Evolutionary conservation across 2,888 invertebrate genomes (phyloP).

Genomic region (Lasioglossum zephyrum): DNA sequence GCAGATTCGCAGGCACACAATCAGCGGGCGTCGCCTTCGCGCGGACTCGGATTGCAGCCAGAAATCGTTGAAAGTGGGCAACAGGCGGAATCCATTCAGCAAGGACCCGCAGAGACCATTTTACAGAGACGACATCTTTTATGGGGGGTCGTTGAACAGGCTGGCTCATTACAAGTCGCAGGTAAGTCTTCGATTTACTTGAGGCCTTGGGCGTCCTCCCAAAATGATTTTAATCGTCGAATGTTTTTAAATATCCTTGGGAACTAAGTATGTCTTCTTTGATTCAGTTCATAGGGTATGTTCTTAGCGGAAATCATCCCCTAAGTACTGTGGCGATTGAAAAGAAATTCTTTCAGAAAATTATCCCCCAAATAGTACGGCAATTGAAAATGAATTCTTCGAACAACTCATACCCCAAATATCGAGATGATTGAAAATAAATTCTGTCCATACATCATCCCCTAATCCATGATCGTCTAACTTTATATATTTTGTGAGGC

Average conservation of each 20-base stretch:
- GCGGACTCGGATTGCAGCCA: conserved; percentile 82
- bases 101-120: conserved; percentile 90
- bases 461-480: background rate
- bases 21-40: conserved; percentile 85
- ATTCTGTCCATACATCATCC: background rate
- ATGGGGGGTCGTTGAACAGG: conserved; percentile 93
- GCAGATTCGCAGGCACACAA: conserved; percentile 85
- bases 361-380: background rate
- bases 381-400: background rate
- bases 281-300: background rate
- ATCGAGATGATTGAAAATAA: background rate
- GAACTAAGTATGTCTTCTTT: background rate
- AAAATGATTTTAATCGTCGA: background rate
- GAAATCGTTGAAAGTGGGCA: conserved; percentile 76
- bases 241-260: background rate
- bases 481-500: background rate
- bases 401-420: background rate
- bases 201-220: background rate
- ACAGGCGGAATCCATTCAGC: conserved; percentile 77
- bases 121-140: conserved; percentile 96
- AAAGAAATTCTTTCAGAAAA: background rate
- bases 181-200: conserved; percentile 72
- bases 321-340: background rate
- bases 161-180: conserved; percentile 94
- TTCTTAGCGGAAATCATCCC: too few relatives aligned